phyloP scores from a whole-genome alignment of 2,797 vertebrate genomes.

The Crocodylus rhombifer region DNA sequence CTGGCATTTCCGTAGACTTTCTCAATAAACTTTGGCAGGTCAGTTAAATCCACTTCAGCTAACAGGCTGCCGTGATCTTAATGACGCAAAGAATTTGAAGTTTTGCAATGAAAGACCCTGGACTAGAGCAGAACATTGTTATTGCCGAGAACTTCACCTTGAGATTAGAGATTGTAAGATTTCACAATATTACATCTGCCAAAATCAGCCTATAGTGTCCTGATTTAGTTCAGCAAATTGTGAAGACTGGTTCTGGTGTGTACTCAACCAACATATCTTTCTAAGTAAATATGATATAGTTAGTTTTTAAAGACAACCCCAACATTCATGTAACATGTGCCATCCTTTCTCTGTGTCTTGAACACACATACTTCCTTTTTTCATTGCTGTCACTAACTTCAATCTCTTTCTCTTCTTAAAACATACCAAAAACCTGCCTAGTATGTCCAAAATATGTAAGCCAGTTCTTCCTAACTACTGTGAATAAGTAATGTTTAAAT shows the following conservation, averaged over 20 bases:
- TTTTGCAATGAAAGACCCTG: not conserved
- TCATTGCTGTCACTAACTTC: not conserved
- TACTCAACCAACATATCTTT: not conserved
- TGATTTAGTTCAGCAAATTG: not conserved
- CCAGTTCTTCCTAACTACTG: conserved; percentile 29
- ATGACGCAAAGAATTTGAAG: not conserved
- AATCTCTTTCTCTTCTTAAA: not conserved
- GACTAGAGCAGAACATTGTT: not conserved
- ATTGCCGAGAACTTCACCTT: not conserved
- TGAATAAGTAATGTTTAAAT: conserved; percentile 47
- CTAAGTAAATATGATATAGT: not conserved
- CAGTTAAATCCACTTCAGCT: not conserved
- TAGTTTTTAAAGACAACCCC: not conserved
- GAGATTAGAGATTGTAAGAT: not conserved
- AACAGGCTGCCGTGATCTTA: not conserved
- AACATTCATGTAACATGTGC: not conserved
- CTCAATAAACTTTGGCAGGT: not conserved
- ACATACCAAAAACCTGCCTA: not conserved
- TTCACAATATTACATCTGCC: not conserved
- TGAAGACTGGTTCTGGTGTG: not conserved
- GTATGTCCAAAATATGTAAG: not conserved
- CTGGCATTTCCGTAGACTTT: not conserved
- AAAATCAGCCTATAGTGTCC: not conserved
- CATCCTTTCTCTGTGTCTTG: not conserved
- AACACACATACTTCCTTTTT: not conserved